Base-by-base conservation (phyloP, 2,113 vertebrate species). In the Microcebus ravelobensis region DNA sequence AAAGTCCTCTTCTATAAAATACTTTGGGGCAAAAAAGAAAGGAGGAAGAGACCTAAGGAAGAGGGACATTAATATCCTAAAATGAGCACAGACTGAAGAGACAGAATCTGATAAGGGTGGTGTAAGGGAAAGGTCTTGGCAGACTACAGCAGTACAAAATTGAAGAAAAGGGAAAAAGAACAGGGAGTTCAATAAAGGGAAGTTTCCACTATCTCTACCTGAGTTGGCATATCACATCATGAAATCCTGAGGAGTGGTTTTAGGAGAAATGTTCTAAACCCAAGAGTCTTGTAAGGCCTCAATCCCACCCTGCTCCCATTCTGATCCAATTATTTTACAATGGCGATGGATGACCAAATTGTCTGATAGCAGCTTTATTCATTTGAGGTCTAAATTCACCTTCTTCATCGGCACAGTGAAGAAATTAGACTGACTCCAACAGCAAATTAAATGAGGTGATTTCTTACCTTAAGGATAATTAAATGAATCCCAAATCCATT, bases 241-340 rank as follows among this genome's bases (percentile, higher is more conserved):
- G 55, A 36, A 91, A 91, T 87, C 25, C 70, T 87, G 20, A 25
- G 17, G 18, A 71, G 59, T 82, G 25, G 25, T 55, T 95, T 87
- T 81, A 71, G 34, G 25, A 90, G 25, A 95, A 93, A 93, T 87
- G 59, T 88, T 95, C 61, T 76, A 95, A 71, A 76, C 23, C 23
- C 29, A 90, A 61, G 39, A 81, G 20, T 90, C 65, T 4, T 55
- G 1, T 61, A 52, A 74, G 21, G 67, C 23, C 13, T 48, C 50
- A 71, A 83, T 61, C 5, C 77, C 73, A 63, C 21, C 27, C 70
- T 70, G 31, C 4, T n/a, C 52, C n/a, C 3, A 76, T 74, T 90
- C 27, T 63, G 57, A 90, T 6, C 14, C 42, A 88, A 74, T 90
- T 79, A 90, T 86, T 90, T 90, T 90, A 4, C 7, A 57, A 27